Evolutionary conservation across 2,888 invertebrate genomes (phyloP).

Genomic region (Eurois occulta): DNA sequence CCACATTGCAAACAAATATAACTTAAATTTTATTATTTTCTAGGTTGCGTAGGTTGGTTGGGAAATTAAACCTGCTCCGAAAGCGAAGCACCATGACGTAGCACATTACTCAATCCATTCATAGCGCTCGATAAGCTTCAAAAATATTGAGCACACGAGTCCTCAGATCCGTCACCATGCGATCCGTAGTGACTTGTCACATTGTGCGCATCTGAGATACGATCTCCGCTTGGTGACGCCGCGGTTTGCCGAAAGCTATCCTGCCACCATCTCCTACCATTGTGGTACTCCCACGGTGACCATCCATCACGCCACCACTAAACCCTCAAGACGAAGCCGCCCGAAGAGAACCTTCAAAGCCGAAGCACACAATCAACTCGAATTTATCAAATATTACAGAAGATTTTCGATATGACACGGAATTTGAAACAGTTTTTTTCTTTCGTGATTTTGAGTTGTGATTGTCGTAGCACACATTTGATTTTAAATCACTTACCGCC

Average conservation of each 20-base stretch:
- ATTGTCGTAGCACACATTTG: constrained; percentile 32
- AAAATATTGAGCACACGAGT: constrained; percentile 64
- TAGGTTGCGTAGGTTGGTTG: background rate
- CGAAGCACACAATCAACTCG: constrained; percentile 51
- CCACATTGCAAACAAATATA: background rate
- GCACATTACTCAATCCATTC: constrained; percentile 36
- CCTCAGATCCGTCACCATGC: constrained; percentile 72
- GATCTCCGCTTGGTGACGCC: constrained; percentile 79
- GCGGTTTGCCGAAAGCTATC: constrained; percentile 87
- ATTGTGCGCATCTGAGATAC: constrained; percentile 72
- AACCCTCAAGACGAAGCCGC: constrained; percentile 82
- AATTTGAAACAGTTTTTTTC: constrained; percentile 59
- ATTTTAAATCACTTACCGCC: constrained; percentile 21
- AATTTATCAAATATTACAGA: constrained; percentile 61
- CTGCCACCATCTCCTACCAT: constrained; percentile 74
- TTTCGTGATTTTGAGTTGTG: constrained; percentile 33
- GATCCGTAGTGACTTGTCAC: constrained; percentile 80
- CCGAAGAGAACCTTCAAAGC: constrained; percentile 62
- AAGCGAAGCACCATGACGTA: constrained; percentile 26
- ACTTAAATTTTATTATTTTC: no score
- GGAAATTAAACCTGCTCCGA: background rate
- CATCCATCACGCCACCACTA: constrained; percentile 82
- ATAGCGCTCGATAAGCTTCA: constrained; percentile 38
- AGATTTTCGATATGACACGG: constrained; percentile 60
- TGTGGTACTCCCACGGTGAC: constrained; percentile 74